Percentiles rank a stretch among this genome's conserved stretches.
phyloP scores from a whole-genome alignment of 1,140 invertebrate species.

The Drosophila nigromelanica region DNA sequence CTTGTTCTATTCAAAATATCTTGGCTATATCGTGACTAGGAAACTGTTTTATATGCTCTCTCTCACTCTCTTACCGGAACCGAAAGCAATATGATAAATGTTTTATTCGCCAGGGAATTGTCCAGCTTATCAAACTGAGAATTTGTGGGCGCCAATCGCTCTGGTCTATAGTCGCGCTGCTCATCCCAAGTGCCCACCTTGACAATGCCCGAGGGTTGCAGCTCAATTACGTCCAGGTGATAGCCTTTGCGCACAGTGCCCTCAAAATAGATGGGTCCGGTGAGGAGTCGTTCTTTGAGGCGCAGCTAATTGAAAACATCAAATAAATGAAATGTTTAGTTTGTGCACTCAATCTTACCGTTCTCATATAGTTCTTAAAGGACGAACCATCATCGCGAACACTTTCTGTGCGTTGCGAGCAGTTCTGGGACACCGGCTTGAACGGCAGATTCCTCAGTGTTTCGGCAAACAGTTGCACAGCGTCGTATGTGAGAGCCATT shows the following conservation, averaged over 20 bases:
- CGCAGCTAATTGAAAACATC: conserved; percentile 43
- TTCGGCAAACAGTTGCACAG: conserved; percentile 89
- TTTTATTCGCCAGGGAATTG: conserved; percentile 89
- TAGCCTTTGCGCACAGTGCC: conserved; percentile 92
- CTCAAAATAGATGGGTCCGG: conserved; percentile 93
- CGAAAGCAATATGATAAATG: conserved; percentile 91
- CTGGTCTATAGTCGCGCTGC: conserved; percentile 56
- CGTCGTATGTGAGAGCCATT: conserved; percentile 91
- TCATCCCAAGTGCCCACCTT: conserved; percentile 91
- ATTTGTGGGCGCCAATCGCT: conserved; percentile 62
- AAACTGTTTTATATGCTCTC: neutral
- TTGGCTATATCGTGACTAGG: neutral
- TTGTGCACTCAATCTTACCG: conserved; percentile 44
- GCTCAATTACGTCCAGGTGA: conserved; percentile 91
- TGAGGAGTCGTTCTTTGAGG: conserved; percentile 85
- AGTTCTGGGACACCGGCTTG: conserved; percentile 84
- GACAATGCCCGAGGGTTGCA: conserved; percentile 87
- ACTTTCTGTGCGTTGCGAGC: conserved; percentile 85
- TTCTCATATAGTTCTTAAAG: conserved; percentile 91
- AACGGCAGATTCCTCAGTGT: conserved; percentile 67
- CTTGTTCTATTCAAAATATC: conserved; percentile 86
- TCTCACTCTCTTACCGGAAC: conserved; percentile 70
- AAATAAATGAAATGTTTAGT: neutral
- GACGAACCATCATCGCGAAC: conserved; percentile 87
- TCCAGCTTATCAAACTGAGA: conserved; percentile 81